Percentiles rank a stretch among this genome's conserved stretches.
phyloP scores from a whole-genome alignment of 2,797 vertebrate genomes.

The Tarsius wallacei region DNA sequence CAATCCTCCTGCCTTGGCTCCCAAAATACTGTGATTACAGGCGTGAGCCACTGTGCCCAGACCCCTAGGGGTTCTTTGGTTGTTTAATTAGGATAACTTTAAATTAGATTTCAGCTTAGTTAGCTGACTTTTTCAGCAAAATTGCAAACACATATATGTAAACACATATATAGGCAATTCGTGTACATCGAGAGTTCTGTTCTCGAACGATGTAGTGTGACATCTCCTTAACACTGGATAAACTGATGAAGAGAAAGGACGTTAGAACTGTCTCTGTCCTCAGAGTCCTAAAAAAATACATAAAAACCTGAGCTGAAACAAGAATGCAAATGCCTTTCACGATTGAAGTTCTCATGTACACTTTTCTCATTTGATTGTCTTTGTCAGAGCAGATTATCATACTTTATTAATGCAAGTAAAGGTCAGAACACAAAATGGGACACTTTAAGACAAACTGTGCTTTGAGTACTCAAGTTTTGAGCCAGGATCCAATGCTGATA shows the following conservation, averaged over 20 bases:
- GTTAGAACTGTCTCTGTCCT: not conserved
- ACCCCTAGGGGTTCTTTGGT: slow-evolving; percentile 54
- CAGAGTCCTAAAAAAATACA: slow-evolving; percentile 20
- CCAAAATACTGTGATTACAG: too few relatives aligned
- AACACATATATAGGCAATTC: not conserved
- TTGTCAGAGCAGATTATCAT: slow-evolving; percentile 51
- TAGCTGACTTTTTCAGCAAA: slow-evolving; percentile 68
- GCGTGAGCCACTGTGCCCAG: too few relatives aligned
- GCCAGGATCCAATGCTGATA: not conserved
- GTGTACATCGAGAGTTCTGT: slow-evolving; percentile 18
- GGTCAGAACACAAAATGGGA: not conserved
- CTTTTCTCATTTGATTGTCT: slow-evolving; percentile 74
- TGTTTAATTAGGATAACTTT: slow-evolving; percentile 81
- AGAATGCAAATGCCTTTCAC: slow-evolving; percentile 71
- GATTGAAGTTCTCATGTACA: slow-evolving; percentile 68
- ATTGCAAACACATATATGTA: not conserved
- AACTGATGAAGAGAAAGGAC: slow-evolving; percentile 41
- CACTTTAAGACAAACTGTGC: not conserved
- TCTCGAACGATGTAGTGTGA: slow-evolving; percentile 25
- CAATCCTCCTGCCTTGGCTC: too few relatives aligned
- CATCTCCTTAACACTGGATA: not conserved
- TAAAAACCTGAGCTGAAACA: slow-evolving; percentile 57
- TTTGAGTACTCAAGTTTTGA: not conserved
- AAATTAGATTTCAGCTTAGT: slow-evolving; percentile 84
- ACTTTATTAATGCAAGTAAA: slow-evolving; percentile 76